Conservation (phyloP, 1,140 invertebrate species). For the Triops cancriformis region DNA sequence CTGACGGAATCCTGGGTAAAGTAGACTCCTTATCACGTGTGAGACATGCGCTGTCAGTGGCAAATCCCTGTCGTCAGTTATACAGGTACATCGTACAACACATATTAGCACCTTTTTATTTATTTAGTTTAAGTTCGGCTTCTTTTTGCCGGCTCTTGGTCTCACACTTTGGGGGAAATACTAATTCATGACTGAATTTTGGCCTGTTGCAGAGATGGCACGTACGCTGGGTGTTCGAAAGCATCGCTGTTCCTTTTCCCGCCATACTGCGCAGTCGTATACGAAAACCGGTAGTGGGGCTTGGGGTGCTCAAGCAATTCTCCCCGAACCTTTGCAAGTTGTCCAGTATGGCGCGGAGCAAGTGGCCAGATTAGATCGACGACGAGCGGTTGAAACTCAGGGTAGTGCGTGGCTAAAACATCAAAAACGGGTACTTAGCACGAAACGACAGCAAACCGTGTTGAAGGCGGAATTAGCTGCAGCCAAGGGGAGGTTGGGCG, state of each 20-base stretch:
- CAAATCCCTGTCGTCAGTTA: not conserved
- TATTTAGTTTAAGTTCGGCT: not conserved
- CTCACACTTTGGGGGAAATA: not conserved
- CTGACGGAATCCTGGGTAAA: not conserved
- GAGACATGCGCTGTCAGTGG: constrained; percentile 18
- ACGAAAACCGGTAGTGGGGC: not conserved
- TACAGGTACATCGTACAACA: not conserved
- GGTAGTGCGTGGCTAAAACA: constrained; percentile 31
- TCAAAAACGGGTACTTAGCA: constrained; percentile 45
- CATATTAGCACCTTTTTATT: not conserved
- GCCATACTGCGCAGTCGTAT: not conserved
- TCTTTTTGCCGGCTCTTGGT: not conserved
- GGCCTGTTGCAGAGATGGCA: not conserved
- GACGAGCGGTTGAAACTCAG: constrained; percentile 40
- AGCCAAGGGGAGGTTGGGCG: constrained; percentile 44
- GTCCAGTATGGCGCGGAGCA: constrained; percentile 48
- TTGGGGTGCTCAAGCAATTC: not conserved
- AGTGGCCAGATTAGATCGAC: constrained; percentile 46
- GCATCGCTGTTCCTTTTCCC: not conserved
- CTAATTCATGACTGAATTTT: not conserved
- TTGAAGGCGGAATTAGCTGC: constrained; percentile 45
- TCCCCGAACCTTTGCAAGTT: constrained; percentile 28
- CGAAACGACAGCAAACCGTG: constrained; percentile 46
- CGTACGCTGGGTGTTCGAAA: not conserved
- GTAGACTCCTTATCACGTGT: not conserved